phyloP scores from a whole-genome alignment of 2,797 vertebrate species.

The Heterohyrax brucei region DNA sequence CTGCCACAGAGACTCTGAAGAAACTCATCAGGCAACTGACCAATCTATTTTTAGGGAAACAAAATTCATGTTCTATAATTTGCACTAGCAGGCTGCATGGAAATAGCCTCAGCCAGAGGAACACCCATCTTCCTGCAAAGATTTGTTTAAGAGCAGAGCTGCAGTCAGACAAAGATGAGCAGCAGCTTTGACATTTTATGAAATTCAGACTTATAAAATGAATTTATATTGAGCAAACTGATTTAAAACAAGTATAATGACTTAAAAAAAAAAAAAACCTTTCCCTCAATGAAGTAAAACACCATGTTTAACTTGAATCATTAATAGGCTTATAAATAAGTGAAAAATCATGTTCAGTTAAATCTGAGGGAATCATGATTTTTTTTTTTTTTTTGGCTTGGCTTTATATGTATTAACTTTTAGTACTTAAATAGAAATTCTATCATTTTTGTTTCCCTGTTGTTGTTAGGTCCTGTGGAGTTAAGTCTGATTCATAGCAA shows the following conservation, averaged over 20 bases:
- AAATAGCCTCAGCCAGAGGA: slow-evolving; percentile 50
- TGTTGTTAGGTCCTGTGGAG: too few species aligned
- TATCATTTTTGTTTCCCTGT: background rate
- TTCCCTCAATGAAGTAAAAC: slow-evolving; percentile 28
- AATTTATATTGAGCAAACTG: slow-evolving; percentile 40
- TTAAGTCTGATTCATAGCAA: too few species aligned
- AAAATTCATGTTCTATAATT: slow-evolving; percentile 78
- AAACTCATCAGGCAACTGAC: slow-evolving; percentile 69
- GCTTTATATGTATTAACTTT: background rate
- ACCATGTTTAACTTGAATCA: background rate
- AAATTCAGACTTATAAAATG: slow-evolving; percentile 57
- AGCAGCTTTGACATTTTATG: slow-evolving; percentile 49
- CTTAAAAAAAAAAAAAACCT: background rate
- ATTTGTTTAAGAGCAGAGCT: slow-evolving; percentile 16
- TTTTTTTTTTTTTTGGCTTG: background rate
- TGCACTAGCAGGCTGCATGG: slow-evolving; percentile 62
- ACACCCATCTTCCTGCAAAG: slow-evolving; percentile 23
- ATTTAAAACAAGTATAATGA: slow-evolving; percentile 50
- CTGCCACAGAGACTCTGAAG: slow-evolving; percentile 60
- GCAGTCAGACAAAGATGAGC: slow-evolving; percentile 40
- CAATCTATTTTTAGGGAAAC: slow-evolving; percentile 83
- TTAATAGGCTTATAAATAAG: background rate
- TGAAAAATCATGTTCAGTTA: background rate
- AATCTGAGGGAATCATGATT: slow-evolving; percentile 23
- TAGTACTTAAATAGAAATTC: slow-evolving; percentile 22